Conservation (phyloP, 2,113 vertebrate species). For the Ictidomys tridecemlineatus region DNA sequence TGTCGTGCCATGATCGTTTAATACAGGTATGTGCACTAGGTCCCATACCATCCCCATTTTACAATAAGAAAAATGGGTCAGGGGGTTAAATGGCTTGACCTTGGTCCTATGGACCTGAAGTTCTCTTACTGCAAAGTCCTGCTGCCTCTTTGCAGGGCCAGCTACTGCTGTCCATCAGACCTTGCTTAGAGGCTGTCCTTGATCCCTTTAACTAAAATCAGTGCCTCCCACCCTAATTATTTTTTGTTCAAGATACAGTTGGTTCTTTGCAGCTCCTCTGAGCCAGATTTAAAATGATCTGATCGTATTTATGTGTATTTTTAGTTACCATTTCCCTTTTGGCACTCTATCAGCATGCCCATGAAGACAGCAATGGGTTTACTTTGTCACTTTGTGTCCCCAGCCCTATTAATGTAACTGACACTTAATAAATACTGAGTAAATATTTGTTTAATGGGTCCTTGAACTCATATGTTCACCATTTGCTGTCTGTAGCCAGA, state of each 20-base stretch:
- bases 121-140: background rate
- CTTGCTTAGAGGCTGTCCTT: background rate
- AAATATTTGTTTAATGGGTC: slow-evolving; percentile 65
- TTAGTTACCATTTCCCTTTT: background rate
- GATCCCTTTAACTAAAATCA: background rate
- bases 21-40: background rate
- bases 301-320: background rate
- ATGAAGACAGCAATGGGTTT: slow-evolving; percentile 27
- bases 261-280: too few relatives aligned
- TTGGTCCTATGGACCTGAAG: background rate
- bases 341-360: background rate
- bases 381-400: background rate
- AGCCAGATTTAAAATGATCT: background rate
- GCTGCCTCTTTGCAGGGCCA: background rate
- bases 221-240: too few relatives aligned
- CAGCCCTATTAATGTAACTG: slow-evolving; percentile 50
- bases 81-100: too few relatives aligned
- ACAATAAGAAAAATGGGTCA: background rate
- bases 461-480: slow-evolving; percentile 46
- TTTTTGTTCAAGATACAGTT: background rate
- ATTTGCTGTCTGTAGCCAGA: slow-evolving; percentile 31
- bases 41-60: background rate
- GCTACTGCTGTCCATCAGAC: background rate
- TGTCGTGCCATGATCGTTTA: background rate
- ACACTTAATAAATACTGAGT: slow-evolving; percentile 60